Base-by-base conservation (phyloP, 2,888 invertebrate species). In the Pinctada fucata region DNA sequence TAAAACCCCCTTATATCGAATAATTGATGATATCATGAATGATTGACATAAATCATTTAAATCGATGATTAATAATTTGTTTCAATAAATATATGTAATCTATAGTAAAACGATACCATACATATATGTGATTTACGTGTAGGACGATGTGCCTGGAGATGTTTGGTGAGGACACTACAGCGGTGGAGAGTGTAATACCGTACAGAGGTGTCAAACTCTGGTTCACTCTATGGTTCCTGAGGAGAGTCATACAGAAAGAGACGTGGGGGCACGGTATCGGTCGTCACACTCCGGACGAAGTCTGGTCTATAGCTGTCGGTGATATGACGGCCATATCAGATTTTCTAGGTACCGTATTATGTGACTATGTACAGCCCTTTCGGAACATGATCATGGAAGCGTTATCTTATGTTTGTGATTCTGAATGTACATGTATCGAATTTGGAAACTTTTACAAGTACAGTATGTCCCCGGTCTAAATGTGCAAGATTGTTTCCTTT, bases 251-350 rank as follows among this genome's bases (percentile, higher is more conserved):
- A 66, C 78, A 80, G 49, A 82, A 85, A 72, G 86, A 91, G 78
- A 86, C 89, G 67, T 89, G 89, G 88, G 88, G 89, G 10, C 93
- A 93, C 71, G 93, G 93, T 16, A 92, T 93, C 47, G 93, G 93
- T 3, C 85, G 92, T 3, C 91, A 92, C 82, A 86, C 90, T 2
- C 84, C 82, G 49, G 85, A 87, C 8, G 93, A 93, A 79, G 89
- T 93, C 13, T 87, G 90, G 84, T 81, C 83, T 5, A 90, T 92
- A 48, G 91, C 89, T 3, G 87, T 87, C 6, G 84, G 85, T 47
- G 92, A 93, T 78, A 84, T 93, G 72, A 84, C 84, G 48, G 91
- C 93, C 0, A 78, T 93, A 3, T 92, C 92, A 1, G 83, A 84
- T 6, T 90, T 88, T 79, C 82, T 93, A n/a, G 93, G 91, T 88